These are phyloP conservation scores for Tapera naevia DNA, from an alignment of 2,797 vertebrate genomes.

Conservation along the genomic window DNA sequence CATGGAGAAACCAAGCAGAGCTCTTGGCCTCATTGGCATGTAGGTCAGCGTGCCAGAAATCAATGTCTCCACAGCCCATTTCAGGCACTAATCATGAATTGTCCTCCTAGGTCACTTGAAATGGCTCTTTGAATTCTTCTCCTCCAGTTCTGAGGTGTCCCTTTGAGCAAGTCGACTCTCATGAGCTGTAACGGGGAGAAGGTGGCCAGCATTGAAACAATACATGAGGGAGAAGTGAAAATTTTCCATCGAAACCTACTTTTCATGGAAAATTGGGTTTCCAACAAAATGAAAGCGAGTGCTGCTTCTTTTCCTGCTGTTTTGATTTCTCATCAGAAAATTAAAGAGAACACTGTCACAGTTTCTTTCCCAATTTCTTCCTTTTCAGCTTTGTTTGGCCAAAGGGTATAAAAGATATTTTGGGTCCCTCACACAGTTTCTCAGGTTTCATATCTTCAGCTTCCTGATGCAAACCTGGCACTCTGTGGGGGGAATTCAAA, in stretches of 20 bases:
- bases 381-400: background rate
- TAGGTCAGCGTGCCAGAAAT: background rate
- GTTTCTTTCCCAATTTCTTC: background rate
- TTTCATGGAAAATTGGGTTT: conserved; percentile 39
- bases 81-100: background rate
- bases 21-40: background rate
- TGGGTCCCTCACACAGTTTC: background rate
- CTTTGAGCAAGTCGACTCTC: background rate
- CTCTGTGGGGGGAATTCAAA: background rate
- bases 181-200: background rate
- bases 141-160: background rate
- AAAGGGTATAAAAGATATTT: background rate
- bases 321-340: conserved; percentile 35
- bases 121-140: background rate
- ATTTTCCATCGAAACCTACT: conserved; percentile 61
- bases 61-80: background rate
- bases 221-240: background rate
- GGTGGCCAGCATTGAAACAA: background rate
- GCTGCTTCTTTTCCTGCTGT: background rate
- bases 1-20: fast-evolving
- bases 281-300: background rate
- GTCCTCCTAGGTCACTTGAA: background rate
- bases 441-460: background rate
- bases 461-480: background rate
- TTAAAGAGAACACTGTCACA: conserved; percentile 19